Evolutionary conservation across 2,888 invertebrate species (phyloP), one percentile per base, ranked within the genome.

Genomic region (Tolmerus cingulatus): DNA sequence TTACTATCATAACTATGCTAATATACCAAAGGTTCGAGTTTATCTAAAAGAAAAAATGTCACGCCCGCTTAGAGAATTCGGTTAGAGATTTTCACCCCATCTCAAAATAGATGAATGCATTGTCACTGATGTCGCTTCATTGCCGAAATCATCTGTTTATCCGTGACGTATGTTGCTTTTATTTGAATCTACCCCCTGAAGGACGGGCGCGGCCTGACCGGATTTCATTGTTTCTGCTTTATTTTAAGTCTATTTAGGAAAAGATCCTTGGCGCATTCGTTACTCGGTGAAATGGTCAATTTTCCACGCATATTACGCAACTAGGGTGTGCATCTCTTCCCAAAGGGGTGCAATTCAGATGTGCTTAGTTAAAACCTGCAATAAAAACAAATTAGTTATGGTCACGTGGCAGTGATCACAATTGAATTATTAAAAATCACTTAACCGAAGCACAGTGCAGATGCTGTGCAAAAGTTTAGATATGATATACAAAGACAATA

Each of bases 311-410:
- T 51, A 79, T 79, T 79, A 79, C 34, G 79, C 51, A 79, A 79
- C 30, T 79, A 30, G 79, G 79, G 79, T 79, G 79, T 46, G 16
- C 34, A 27, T 23, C 7, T 19, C 40, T 55, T 79, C 46, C 23
- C 27, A 66, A 84, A 84, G 37, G 82, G 82, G 57, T 57, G 19
- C 40, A 84, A 66, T 57, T 57, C 2, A 19, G 57, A 57, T 43
- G 74, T 40, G 40, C 46, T 74, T 74, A 74, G 74, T 85, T 74
- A 85, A 85, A 85, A 85, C 74, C 81, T 84, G 74, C 87, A 91
- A 92, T 92, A 90, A 91, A 92, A 91, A 91, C 91, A 90, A 91
- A 92, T 92, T 91, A 90, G 92, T 91, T 91, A 89, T 92, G 92
- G 92, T 92, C 92, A 92, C 92, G 92, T 92, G 92, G 90, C 90